These are phyloP conservation scores for Microplitis deprimator DNA, from an alignment of 2,888 invertebrate genomes.

Conservation along the genomic window DNA sequence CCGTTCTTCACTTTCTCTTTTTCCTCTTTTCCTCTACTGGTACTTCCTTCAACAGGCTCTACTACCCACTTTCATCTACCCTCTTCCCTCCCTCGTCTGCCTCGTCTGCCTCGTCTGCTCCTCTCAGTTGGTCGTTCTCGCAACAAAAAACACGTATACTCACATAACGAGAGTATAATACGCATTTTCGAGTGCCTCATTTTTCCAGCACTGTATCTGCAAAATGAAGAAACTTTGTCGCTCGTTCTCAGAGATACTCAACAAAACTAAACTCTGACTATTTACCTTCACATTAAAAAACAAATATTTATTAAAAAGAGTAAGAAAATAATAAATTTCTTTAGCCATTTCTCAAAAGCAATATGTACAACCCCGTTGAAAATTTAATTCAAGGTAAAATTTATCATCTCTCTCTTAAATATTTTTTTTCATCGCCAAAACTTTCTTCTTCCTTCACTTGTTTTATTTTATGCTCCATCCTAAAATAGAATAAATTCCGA, in stretches of 20 bases:
- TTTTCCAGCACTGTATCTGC: conserved; percentile 24
- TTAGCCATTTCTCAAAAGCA: no score
- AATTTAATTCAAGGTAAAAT: no score
- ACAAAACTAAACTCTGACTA: not conserved
- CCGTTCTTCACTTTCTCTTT: conserved; percentile 42
- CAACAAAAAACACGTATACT: conserved; percentile 44
- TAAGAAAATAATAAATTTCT: conserved; percentile 1
- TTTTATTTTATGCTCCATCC: conserved; percentile 48
- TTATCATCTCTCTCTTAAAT: not conserved
- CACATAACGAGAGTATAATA: conserved; percentile 54
- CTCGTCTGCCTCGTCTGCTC: not conserved
- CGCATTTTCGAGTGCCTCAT: conserved; percentile 21
- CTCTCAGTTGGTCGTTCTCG: conserved; percentile 20
- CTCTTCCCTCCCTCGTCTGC: not conserved
- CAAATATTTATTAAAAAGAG: not conserved
- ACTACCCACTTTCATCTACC: conserved; percentile 39
- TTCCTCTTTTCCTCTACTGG: conserved; percentile 36
- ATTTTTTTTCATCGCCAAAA: not conserved
- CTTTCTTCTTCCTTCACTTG: conserved; percentile 24
- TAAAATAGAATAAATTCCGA: conserved; percentile 53
- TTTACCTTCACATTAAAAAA: not conserved
- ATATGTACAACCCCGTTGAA: no score
- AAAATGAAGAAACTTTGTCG: conserved; percentile 21
- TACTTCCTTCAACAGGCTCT: conserved; percentile 21
- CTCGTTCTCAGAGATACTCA: not conserved